A percentile compares a stretch with the other conserved stretches of the same genome.
These are phyloP conservation scores for Lochmaea capreae DNA, from an alignment of 2,888 invertebrate genomes.

Conservation along the genomic window DNA sequence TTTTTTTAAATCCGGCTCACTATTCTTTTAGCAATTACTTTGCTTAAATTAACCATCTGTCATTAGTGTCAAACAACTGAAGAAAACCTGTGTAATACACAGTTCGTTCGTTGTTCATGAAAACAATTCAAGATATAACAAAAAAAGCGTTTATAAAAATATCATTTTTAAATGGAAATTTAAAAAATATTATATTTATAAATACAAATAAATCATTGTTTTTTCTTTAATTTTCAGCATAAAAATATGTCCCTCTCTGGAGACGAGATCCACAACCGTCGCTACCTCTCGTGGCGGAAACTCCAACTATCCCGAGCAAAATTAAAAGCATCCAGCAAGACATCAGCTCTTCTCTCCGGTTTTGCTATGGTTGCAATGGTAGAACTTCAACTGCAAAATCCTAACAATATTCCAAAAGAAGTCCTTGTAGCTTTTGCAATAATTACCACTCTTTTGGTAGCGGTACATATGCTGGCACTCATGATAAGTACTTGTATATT, in stretches of 20 bases:
- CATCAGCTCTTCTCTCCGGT: conserved; percentile 95
- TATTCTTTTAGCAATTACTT: too few relatives aligned
- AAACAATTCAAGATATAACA: too few relatives aligned
- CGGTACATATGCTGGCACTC: conserved; percentile 96
- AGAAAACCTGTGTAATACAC: too few relatives aligned
- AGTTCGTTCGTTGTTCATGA: too few relatives aligned
- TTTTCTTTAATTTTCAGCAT: conserved; percentile 45
- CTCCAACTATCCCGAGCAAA: conserved; percentile 96
- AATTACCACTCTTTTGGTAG: conserved; percentile 94
- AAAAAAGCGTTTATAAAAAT: too few relatives aligned
- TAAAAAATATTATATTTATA: too few relatives aligned
- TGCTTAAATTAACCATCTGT: too few relatives aligned
- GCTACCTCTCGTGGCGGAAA: conserved; percentile 90
- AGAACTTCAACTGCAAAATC: conserved; percentile 86
- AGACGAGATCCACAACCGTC: conserved; percentile 83
- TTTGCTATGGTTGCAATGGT: conserved; percentile 99
- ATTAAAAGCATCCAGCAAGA: conserved; percentile 97
- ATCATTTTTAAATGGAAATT: too few relatives aligned
- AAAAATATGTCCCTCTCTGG: conserved; percentile 78
- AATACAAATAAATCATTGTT: background rate
- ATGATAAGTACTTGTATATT: conserved; percentile 99
- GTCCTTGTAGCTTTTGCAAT: conserved; percentile 93
- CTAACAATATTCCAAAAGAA: conserved; percentile 79
- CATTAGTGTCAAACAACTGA: too few relatives aligned
- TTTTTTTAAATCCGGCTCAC: too few relatives aligned